phyloP scores from a whole-genome alignment of 2,113 vertebrate genomes.

The Dicentrarchus labrax region DNA sequence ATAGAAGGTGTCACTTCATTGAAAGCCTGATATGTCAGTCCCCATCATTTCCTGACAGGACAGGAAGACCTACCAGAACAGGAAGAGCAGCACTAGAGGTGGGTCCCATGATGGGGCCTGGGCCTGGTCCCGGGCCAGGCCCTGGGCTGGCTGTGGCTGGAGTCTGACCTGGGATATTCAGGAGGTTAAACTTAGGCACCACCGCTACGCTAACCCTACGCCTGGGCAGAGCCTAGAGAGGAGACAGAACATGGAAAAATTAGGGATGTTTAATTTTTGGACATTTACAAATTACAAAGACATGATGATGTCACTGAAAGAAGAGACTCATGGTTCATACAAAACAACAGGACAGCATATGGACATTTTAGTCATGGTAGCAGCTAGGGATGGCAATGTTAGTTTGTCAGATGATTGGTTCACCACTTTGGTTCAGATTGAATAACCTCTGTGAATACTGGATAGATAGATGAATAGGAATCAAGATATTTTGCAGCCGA shows the following conservation, averaged over 20 bases:
- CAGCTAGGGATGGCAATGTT: background rate
- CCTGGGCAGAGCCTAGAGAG: constrained; percentile 91
- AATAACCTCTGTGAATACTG: no score
- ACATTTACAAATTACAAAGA: background rate
- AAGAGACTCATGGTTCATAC: background rate
- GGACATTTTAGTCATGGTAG: background rate
- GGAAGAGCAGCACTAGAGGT: constrained; percentile 81
- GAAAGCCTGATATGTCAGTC: constrained; percentile 38
- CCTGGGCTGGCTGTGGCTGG: constrained; percentile 78
- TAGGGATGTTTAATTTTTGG: background rate
- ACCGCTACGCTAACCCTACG: constrained; percentile 98
- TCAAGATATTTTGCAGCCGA: no score
- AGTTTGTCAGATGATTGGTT: background rate
- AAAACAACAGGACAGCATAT: background rate
- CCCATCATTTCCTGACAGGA: constrained; percentile 47
- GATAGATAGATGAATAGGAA: no score
- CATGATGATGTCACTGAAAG: background rate
- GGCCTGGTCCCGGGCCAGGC: constrained; percentile 72
- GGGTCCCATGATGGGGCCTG: constrained; percentile 70
- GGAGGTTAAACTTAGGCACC: constrained; percentile 97
- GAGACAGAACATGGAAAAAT: background rate
- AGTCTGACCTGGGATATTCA: constrained; percentile 92
- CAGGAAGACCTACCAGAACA: constrained; percentile 87
- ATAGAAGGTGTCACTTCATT: constrained; percentile 5
- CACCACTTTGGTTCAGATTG: no score